A percentile compares a stretch with the other conserved stretches of the same genome.
These are phyloP conservation scores for Anguilla japonica DNA, from an alignment of 2,113 vertebrate species.

Conservation along the genomic window DNA sequence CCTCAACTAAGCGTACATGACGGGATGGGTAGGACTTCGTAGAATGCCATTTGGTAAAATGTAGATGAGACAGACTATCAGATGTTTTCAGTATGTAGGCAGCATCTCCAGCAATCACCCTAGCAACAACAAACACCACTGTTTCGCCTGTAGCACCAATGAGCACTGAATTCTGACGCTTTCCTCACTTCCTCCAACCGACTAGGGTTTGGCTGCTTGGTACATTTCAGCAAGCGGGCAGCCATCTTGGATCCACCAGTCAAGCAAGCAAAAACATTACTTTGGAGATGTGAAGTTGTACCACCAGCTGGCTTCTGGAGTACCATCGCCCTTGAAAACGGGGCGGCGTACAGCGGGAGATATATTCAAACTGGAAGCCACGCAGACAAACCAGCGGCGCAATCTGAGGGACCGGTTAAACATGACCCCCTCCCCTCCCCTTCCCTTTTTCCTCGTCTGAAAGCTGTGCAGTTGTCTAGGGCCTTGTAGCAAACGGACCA, in stretches of 20 bases:
- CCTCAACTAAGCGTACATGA: not conserved
- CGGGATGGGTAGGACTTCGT: too few relatives aligned
- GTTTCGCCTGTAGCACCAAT: slow-evolving; percentile 39
- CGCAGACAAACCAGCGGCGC: not conserved
- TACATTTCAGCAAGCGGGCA: slow-evolving; percentile 49
- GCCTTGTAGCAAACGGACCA: slow-evolving; percentile 27
- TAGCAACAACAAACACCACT: slow-evolving; percentile 72
- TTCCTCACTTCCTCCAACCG: slow-evolving; percentile 66
- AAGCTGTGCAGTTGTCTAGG: slow-evolving; percentile 40
- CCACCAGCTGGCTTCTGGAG: slow-evolving; percentile 20
- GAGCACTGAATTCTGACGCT: slow-evolving; percentile 25
- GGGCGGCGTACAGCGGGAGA: not conserved
- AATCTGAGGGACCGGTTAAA: slow-evolving; percentile 32
- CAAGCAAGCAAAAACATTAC: slow-evolving; percentile 17
- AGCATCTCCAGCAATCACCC: slow-evolving; percentile 53
- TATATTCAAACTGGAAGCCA: slow-evolving; percentile 2
- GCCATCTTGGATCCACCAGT: slow-evolving; percentile 79
- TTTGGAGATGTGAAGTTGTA: slow-evolving; percentile 40
- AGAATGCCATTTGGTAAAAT: not conserved
- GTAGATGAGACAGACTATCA: not conserved
- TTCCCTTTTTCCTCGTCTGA: slow-evolving; percentile 32
- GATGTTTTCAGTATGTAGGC: slow-evolving; percentile 28
- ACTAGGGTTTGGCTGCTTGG: slow-evolving; percentile 41
- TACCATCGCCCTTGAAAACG: not conserved
- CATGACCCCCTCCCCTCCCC: slow-evolving; percentile 28